phyloP scores from a whole-genome alignment of 2,797 vertebrate genomes.

The Enteromius thamalakanensis region DNA sequence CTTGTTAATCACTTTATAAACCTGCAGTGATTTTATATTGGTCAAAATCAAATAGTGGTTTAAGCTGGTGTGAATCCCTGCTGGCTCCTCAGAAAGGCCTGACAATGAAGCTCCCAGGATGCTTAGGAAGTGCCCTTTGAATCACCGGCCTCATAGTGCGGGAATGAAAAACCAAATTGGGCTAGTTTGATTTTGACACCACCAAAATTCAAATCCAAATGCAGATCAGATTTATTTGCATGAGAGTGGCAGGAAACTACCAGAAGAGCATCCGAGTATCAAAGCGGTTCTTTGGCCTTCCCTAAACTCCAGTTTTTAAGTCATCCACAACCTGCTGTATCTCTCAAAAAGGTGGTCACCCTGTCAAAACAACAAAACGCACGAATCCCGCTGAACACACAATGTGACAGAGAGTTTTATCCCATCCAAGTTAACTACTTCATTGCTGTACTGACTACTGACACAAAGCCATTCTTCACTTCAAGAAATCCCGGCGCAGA shows the following conservation, averaged over 20 bases:
- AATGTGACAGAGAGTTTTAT: background rate
- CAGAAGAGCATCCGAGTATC: background rate
- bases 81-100: background rate
- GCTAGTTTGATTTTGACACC: slow-evolving; percentile 21
- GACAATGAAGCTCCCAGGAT: slow-evolving; percentile 11
- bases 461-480: background rate
- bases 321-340: background rate
- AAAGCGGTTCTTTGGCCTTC: background rate
- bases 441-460: slow-evolving; percentile 1
- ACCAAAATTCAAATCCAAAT: slow-evolving; percentile 34
- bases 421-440: slow-evolving; percentile 6
- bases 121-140: background rate
- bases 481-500: background rate
- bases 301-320: background rate
- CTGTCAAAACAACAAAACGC: background rate
- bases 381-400: background rate
- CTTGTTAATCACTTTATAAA: slow-evolving; percentile 12
- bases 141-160: background rate
- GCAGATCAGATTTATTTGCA: slow-evolving; percentile 30
- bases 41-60: background rate
- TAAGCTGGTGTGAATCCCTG: slow-evolving; percentile 1
- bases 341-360: background rate
- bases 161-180: background rate
- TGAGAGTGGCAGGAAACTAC: background rate
- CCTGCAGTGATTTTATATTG: background rate